phyloP scores from a whole-genome alignment of 2,797 vertebrate species.

The Micrastur ruficollis region DNA sequence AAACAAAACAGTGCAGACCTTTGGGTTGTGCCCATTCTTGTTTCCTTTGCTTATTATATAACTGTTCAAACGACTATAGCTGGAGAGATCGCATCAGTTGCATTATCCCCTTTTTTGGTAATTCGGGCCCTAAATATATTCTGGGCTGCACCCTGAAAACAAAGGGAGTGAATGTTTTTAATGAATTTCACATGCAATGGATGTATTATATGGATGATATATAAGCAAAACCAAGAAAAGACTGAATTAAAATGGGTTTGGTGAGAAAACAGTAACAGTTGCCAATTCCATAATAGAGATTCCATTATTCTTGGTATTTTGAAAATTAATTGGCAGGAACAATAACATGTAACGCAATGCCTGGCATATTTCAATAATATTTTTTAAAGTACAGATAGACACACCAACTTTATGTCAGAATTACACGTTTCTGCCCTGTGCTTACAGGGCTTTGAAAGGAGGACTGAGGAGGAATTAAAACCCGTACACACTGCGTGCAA shows the following conservation, averaged over 20 bases:
- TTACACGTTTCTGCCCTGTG: background rate
- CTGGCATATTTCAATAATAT: background rate
- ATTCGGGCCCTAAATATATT: conserved; percentile 66
- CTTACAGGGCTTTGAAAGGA: background rate
- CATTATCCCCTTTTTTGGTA: conserved; percentile 66
- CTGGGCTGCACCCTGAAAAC: conserved; percentile 67
- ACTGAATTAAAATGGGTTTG: conserved; percentile 18
- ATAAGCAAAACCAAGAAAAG: conserved; percentile 28
- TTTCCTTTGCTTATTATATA: conserved; percentile 66
- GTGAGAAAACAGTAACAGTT: conserved; percentile 35
- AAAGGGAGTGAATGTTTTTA: conserved; percentile 67
- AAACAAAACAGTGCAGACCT: conserved; percentile 66
- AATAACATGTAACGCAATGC: background rate
- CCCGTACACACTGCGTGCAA: background rate
- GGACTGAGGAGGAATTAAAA: background rate
- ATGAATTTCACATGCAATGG: conserved; percentile 62
- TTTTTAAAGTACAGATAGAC: background rate
- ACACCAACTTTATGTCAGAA: background rate
- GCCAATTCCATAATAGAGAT: background rate
- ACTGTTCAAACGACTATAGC: conserved; percentile 66
- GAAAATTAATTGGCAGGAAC: background rate
- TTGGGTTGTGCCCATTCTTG: conserved; percentile 62
- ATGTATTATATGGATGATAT: conserved; percentile 45
- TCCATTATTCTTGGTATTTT: background rate
- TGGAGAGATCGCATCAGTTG: conserved; percentile 67